Evolutionary conservation across 1,140 invertebrate species (phyloP).

Genomic region (Schlechtendalia chinensis): DNA sequence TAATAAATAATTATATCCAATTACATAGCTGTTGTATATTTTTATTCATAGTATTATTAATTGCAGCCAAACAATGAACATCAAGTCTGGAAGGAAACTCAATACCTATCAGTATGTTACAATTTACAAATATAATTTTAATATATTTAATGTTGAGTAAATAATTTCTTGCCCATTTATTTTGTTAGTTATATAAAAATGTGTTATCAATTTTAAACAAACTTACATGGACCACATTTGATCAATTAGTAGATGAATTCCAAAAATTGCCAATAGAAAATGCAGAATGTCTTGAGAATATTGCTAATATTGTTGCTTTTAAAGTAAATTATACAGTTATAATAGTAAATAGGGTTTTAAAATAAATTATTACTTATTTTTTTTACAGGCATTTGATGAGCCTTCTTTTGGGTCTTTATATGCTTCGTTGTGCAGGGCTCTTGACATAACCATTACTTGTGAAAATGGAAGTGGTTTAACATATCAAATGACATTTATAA

Average conservation of each 20-base stretch:
- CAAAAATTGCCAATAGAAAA: conserved; percentile 43
- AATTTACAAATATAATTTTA: not conserved
- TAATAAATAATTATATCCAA: not conserved
- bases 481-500: conserved; percentile 30
- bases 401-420: conserved; percentile 38
- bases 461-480: conserved; percentile 15
- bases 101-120: conserved; percentile 24
- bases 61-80: conserved; percentile 36
- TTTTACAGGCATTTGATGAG: conserved; percentile 34
- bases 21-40: not conserved
- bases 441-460: conserved; percentile 30
- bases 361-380: not conserved
- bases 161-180: not conserved
- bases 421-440: conserved; percentile 24
- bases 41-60: not conserved
- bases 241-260: conserved; percentile 12
- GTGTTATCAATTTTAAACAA: conserved; percentile 39
- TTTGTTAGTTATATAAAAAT: conserved; percentile 40
- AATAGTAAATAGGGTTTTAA: not conserved
- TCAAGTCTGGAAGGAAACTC: conserved; percentile 41
- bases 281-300: conserved; percentile 29
- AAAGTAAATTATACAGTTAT: conserved; percentile 33
- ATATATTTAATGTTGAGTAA: not conserved
- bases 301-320: conserved; percentile 45
- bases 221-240: conserved; percentile 32